Evolutionary conservation across 2,797 vertebrate species (phyloP), one percentile per base, ranked within the genome.

Genomic region (Rhinatrema bivittatum): DNA sequence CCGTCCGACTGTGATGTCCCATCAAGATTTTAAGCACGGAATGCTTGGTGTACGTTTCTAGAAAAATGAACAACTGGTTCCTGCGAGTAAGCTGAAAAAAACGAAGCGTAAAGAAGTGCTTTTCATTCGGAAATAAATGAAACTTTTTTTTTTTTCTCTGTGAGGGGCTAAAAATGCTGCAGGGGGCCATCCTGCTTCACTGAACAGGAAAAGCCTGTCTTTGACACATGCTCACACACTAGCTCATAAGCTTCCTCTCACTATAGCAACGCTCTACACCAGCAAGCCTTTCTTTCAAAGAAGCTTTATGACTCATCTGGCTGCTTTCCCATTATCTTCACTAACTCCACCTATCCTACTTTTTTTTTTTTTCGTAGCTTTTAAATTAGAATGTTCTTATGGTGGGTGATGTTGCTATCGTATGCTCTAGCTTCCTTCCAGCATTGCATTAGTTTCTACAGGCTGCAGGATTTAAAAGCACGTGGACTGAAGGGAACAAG

Each of bases 131-230:
- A 64, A 58, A 27, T 1, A 7, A 39, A 42, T 38, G 11, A 55
- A 49, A n/a, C n/a, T n/a, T n/a, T n/a, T n/a, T n/a, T n/a, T n/a
- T n/a, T n/a, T n/a, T n/a, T n/a, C n/a, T 62, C 46, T 68, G 41
- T 68, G 51, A 53, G 39, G 38, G 59, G 29, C 53, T 60, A 47
- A 46, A 46, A 47, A 36, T 70, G 56, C 66, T 58, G 68, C 73
- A 74, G 63, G 70, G 66, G 64, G 70, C 68, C 68, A 74, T 63
- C 68, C 63, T 74, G 70, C 73, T 72, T 74, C 73, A 72, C 56
- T 76, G 73, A 74, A 72, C 60, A 68, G 64, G 62, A 65, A 68
- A 53, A 60, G 52, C 66, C 43, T 55, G 56, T 29, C 62, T 60
- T 72, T 56, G 64, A 47, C 72, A 37, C 44, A 20, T 44, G 37